Percentiles rank a stretch among this genome's conserved stretches.
Evolutionary conservation across 2,888 invertebrate species (phyloP).

Genomic region (Euproctis similis): DNA sequence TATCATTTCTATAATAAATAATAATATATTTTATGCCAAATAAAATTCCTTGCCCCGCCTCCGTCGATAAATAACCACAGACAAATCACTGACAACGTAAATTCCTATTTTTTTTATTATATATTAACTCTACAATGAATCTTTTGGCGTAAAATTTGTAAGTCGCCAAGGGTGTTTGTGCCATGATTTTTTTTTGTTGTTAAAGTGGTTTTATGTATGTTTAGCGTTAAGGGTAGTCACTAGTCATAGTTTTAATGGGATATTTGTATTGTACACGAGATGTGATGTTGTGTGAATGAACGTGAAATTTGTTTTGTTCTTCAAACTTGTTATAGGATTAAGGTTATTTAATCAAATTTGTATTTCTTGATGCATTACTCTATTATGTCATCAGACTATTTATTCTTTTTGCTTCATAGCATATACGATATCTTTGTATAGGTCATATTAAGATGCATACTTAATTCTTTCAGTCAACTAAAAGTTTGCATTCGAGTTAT

Average conservation of each 20-base stretch:
- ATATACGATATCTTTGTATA: too few species aligned
- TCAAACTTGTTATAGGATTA: too few species aligned
- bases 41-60: conserved; percentile 60
- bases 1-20: conserved; percentile 59
- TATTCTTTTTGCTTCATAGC: too few species aligned
- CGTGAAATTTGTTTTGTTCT: conserved; percentile 33
- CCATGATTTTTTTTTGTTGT: conserved; percentile 33
- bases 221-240: conserved; percentile 28
- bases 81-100: conserved; percentile 20
- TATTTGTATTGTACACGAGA: conserved; percentile 19
- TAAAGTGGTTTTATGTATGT: conserved; percentile 34
- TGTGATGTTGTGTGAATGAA: conserved; percentile 26
- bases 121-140: conserved; percentile 15
- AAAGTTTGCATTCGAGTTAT: too few species aligned
- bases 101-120: conserved; percentile 5
- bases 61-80: conserved; percentile 33
- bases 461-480: too few species aligned
- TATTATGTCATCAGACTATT: too few species aligned
- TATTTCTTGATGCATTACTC: too few species aligned
- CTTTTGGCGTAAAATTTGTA: conserved; percentile 44
- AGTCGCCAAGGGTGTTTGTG: conserved; percentile 12
- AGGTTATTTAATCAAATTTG: too few species aligned
- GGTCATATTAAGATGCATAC: too few species aligned
- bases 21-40: conserved; percentile 67
- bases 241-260: conserved; percentile 29